Evolutionary conservation across 2,888 invertebrate species (phyloP), one percentile per base, ranked within the genome.

Genomic region (Sesamia inferens): DNA sequence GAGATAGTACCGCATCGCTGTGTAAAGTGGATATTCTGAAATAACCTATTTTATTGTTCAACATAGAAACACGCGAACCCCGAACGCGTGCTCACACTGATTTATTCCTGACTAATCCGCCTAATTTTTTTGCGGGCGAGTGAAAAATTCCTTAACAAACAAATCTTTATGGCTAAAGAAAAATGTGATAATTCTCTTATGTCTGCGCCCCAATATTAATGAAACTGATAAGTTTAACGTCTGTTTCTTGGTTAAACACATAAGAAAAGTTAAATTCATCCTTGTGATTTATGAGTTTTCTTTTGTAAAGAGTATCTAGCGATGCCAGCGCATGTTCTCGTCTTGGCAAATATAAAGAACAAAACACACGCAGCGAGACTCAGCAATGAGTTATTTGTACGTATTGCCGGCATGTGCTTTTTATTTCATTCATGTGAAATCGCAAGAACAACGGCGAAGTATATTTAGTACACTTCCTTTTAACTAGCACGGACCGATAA

Each of bases 101-200:
- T 86, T 86, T 86, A 86, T 86, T 74, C 74, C 81, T 24, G 71
- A 81, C 87, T 80, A 86, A 87, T 83, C 81, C 72, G 62, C 54
- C 71, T 65, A 68, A 59, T 84, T 82, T 86, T 70, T 81, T 69
- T 76, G 71, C 59, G 71, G 68, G 51, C 24, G 65, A 78, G 22
- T 44, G 62, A 71, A 74, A 75, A 77, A 75, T 82, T 78, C 74
- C 51, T 54, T 31, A 31, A 58, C 44, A 58, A 62, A 65, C 75
- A 74, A 85, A 79, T 78, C 65, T 76, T 71, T 70, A 67, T 74
- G 55, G 63, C 70, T 71, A 73, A 76, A 66, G 51, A 74, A 80
- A 75, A 59, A 42, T 55, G 65, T 69, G 57, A 51, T 74, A 14
- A 86, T 78, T 74, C 64, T 57, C 57, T 62, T 67, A 24, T 74